Evolutionary conservation across 2,113 vertebrate species (phyloP).

Genomic region (Onychorhynchus coronatus): DNA sequence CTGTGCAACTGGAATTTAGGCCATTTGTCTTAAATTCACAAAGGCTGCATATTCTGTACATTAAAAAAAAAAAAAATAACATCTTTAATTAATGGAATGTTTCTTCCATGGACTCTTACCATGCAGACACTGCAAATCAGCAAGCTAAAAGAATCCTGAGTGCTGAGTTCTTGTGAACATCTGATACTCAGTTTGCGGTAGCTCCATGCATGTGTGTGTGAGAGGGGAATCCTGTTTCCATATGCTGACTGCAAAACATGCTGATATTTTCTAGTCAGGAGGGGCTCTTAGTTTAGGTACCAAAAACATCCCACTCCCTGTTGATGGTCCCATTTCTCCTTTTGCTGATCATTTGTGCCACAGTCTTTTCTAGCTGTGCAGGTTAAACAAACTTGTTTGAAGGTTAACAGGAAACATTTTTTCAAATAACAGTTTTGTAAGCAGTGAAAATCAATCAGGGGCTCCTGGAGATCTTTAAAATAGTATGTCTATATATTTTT

Average conservation of each 20-base stretch:
- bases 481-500: neutral
- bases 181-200: neutral
- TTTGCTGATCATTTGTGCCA: neutral
- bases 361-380: neutral
- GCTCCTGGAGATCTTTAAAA: neutral
- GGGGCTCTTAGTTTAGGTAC: neutral
- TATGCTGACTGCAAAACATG: neutral
- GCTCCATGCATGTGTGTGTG: neutral
- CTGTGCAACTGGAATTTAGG: neutral
- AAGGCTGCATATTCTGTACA: neutral
- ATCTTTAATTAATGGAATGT: neutral
- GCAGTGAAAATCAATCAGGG: neutral
- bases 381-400: neutral
- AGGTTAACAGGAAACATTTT: neutral
- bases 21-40: neutral
- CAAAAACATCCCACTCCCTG: neutral
- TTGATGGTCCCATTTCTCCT: neutral
- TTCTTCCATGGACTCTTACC: neutral
- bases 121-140: neutral
- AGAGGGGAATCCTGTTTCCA: neutral
- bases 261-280: fast-evolving
- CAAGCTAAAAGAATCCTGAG: neutral
- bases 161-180: neutral
- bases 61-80: neutral
- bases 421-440: neutral